These are phyloP conservation scores for Spheniscus mendiculus DNA, from an alignment of 2,113 vertebrate species.

Conservation along the genomic window DNA sequence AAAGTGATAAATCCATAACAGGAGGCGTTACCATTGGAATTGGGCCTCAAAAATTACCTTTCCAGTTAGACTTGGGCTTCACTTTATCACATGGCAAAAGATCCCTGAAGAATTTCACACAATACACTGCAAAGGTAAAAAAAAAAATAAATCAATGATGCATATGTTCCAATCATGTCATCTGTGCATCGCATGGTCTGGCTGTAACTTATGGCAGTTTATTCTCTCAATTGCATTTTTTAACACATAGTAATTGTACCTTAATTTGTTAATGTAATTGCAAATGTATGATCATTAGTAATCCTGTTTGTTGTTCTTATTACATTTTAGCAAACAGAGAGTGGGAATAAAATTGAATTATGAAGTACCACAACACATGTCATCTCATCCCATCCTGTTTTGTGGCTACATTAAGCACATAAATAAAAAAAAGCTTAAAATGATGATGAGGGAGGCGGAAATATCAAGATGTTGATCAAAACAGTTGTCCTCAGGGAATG, in stretches of 20 bases:
- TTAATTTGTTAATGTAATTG: constrained; percentile 77
- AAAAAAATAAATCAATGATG: not conserved
- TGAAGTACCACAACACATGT: not conserved
- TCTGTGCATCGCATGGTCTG: not conserved
- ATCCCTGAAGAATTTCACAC: constrained; percentile 74
- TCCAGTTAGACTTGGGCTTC: not conserved
- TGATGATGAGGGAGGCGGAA: constrained; percentile 18
- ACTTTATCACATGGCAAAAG: not conserved
- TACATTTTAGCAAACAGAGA: constrained; percentile 57
- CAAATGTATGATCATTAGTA: constrained; percentile 64
- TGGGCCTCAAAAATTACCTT: fast-evolving
- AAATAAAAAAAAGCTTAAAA: constrained; percentile 34
- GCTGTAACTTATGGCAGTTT: constrained; percentile 29
- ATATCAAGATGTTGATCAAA: constrained; percentile 42
- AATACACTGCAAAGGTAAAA: constrained; percentile 78
- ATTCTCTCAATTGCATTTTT: constrained; percentile 61
- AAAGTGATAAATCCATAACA: not conserved
- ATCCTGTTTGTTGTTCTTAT: constrained; percentile 72
- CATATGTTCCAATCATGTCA: not conserved
- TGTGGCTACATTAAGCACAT: constrained; percentile 24
- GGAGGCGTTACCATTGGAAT: constrained; percentile 54
- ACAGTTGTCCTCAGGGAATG: constrained; percentile 8
- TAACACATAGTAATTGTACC: constrained; percentile 70
- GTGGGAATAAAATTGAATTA: constrained; percentile 67
- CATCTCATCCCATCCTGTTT: constrained; percentile 31